Percentiles rank a stretch among this genome's conserved stretches.
Conservation (phyloP, 2,888 invertebrate genomes). For the Mythimna albipuncta region DNA sequence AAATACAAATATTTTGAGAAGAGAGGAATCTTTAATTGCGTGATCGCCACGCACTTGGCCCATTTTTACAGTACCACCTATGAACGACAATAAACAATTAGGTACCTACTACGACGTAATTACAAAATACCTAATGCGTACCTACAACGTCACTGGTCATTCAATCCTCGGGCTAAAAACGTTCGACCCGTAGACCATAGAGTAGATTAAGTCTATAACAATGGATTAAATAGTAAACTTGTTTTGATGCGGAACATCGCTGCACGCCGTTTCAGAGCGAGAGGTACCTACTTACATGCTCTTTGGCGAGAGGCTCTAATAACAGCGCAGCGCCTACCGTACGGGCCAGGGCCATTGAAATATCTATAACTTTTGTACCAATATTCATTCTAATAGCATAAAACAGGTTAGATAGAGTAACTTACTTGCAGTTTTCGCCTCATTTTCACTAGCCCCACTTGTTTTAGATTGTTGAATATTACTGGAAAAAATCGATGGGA, state of each 20-base stretch:
- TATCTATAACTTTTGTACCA: background rate
- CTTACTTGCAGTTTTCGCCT: conserved; percentile 31
- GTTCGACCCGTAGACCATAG: background rate
- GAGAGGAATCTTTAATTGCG: background rate
- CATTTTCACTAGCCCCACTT: background rate
- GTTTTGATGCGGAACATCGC: background rate
- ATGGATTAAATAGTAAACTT: background rate
- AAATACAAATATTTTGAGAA: background rate
- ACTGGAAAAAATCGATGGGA: conserved; percentile 48
- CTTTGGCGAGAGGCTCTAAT: background rate
- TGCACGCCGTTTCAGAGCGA: background rate
- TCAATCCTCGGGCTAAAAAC: background rate
- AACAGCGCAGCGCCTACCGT: background rate
- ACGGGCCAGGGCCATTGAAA: background rate
- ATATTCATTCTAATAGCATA: background rate
- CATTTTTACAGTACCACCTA: background rate
- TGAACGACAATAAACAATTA: background rate
- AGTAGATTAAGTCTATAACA: background rate
- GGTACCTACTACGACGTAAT: background rate
- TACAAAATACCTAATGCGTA: background rate
- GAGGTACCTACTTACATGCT: too few species aligned
- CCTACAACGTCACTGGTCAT: background rate
- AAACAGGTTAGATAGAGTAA: background rate
- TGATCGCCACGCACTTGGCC: background rate
- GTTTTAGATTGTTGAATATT: conserved; percentile 3